These are phyloP conservation scores for Anhinga anhinga DNA, from an alignment of 2,113 vertebrate species.

Conservation along the genomic window DNA sequence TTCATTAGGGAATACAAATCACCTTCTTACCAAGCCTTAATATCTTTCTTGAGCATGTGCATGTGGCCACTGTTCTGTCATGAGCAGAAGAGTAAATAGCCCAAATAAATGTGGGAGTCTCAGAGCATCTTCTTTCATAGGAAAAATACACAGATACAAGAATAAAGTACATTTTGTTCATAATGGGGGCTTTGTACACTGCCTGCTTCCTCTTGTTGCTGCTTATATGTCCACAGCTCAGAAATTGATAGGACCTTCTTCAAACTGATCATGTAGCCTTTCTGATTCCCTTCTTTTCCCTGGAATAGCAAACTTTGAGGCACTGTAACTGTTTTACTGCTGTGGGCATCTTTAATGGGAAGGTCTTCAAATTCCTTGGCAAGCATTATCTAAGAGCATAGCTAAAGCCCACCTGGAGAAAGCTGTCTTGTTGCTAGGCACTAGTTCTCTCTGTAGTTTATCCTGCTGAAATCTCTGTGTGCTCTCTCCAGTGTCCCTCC, in stretches of 20 bases:
- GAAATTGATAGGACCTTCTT: not conserved
- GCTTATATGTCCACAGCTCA: not conserved
- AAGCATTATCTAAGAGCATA: not conserved
- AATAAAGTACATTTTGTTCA: not conserved
- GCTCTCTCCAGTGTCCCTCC: not conserved
- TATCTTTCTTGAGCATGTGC: not conserved
- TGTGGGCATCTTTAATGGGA: not conserved
- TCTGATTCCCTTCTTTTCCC: not conserved
- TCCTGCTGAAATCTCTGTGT: not conserved
- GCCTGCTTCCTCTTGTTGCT: not conserved
- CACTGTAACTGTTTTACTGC: not conserved
- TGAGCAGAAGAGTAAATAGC: not conserved
- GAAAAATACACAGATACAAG: not conserved
- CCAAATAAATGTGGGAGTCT: not conserved
- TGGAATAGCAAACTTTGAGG: not conserved
- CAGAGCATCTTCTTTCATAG: not conserved
- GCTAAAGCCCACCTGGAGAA: not conserved
- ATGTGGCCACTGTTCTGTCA: not conserved
- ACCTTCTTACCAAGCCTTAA: not conserved
- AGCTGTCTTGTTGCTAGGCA: not conserved
- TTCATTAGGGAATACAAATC: not conserved
- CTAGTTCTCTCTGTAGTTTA: not conserved
- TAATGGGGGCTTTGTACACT: not conserved
- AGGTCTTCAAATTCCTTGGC: not conserved
- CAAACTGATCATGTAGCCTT: not conserved